Evolutionary conservation across 2,888 invertebrate species (phyloP).

Genomic region (Melangyna quadrimaculata): DNA sequence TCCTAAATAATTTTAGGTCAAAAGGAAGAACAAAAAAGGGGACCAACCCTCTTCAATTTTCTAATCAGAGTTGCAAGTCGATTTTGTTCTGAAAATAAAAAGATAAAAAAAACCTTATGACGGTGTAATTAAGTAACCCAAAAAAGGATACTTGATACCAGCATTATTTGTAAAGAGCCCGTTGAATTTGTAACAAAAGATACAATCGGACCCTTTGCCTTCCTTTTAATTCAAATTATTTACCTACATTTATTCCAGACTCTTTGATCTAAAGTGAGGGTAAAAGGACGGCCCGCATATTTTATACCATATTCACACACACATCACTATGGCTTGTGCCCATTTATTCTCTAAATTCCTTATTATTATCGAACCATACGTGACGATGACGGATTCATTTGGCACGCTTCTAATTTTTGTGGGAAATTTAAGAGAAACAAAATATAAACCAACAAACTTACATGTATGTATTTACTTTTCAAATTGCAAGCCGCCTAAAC

Average conservation of each 20-base stretch:
- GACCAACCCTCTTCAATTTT: neutral
- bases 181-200: neutral
- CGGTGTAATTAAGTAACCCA: constrained; percentile 31
- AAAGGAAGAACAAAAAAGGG: neutral
- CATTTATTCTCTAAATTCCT: neutral
- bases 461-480: neutral
- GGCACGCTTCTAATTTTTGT: constrained; percentile 37
- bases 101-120: neutral
- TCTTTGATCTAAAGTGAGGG: neutral
- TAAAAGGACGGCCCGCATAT: constrained; percentile 10
- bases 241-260: neutral
- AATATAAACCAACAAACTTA: neutral
- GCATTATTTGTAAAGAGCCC: constrained; percentile 48
- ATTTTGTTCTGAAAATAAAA: neutral
- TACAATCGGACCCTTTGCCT: constrained; percentile 44
- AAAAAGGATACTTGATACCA: constrained; percentile 20
- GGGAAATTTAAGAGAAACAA: constrained; percentile 1
- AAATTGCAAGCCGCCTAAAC: constrained; percentile 45
- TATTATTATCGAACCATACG: neutral
- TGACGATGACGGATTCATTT: constrained; percentile 53
- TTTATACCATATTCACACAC: neutral
- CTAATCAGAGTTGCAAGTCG: neutral
- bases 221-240: neutral
- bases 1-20: neutral
- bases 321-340: constrained; percentile 14